Evolutionary conservation across 2,113 vertebrate genomes (phyloP), one percentile per base, ranked within the genome.

Genomic region (Pseudopipra pipra): DNA sequence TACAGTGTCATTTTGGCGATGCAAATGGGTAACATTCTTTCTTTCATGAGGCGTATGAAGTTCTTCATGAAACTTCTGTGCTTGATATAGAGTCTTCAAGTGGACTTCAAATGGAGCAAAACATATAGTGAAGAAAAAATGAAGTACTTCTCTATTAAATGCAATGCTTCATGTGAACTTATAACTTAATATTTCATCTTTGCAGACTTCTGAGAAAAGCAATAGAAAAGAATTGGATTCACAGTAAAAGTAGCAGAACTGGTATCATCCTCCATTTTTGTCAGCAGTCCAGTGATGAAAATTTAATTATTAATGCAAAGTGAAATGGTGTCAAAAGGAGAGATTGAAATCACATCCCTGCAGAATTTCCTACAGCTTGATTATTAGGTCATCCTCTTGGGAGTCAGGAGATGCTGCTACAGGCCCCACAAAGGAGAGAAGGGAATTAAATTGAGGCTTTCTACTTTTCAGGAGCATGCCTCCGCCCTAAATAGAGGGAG

Each of bases 231-330:
- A 90, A 84, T 43, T 85, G 24, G 35, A 65, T 67, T 74, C 52
- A 54, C 28, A 52, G 43, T 78, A 81, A 61, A 84, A 81, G 55
- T 14, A 70, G 23, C 15, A 81, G 91, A 81, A 81, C 12, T 2
- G 2, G 30, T 95, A 67, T 39, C 31, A 80, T 71, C 41, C n/a
- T 66, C 46, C 14, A 23, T 59, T 93, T 88, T 81, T 68, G 81
- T 62, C 56, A 89, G 41, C 30, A 92, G 61, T 61, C 24, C 6
- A 62, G 16, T 63, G 83, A 97, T 94, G 83, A 95, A 92, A 89
- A 92, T 84, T 84, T 87, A 95, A 96, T 96, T 95, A 97, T 95
- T 96, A 92, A 93, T 95, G 52, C 52, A 89, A 85, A 91, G 61
- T 74, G 70, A 92, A 93, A 93, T 78, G 23, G 73, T 95, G 89